phyloP scores from a whole-genome alignment of 2,888 invertebrate species.

The Agrochola macilenta region DNA sequence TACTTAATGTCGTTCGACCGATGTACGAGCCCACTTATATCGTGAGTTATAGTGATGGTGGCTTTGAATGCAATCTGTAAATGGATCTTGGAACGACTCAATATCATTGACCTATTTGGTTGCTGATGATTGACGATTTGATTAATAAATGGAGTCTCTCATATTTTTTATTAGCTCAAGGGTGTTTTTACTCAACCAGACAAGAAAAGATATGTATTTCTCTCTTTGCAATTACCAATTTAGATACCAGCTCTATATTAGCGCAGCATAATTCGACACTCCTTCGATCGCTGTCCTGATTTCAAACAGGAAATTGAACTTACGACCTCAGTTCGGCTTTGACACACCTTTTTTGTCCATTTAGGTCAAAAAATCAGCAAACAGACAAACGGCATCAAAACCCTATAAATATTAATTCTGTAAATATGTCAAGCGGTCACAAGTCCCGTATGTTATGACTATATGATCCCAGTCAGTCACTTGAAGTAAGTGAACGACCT shows the following conservation, averaged over 20 bases:
- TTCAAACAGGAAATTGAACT: slow-evolving; percentile 3
- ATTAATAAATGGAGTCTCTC: neutral
- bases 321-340: neutral
- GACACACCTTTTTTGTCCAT: slow-evolving; percentile 8
- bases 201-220: neutral
- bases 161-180: slow-evolving; percentile 26
- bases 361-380: slow-evolving; percentile 10
- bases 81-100: slow-evolving; percentile 23
- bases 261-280: neutral
- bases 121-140: slow-evolving; percentile 9
- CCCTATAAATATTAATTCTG: slow-evolving; percentile 49
- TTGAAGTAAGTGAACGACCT: slow-evolving; percentile 27
- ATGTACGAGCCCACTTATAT: slow-evolving; percentile 18
- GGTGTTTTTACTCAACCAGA: neutral
- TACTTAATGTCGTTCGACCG: slow-evolving; percentile 3
- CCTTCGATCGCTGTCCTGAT: neutral
- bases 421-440: slow-evolving; percentile 38
- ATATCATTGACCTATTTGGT: slow-evolving; percentile 30
- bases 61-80: slow-evolving; percentile 18
- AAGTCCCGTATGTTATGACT: slow-evolving; percentile 36
- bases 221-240: neutral
- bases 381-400: slow-evolving; percentile 13
- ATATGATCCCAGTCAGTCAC: neutral
- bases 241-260: neutral
- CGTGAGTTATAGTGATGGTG: slow-evolving; percentile 8